Percentiles rank a stretch among this genome's conserved stretches.
phyloP scores from a whole-genome alignment of 2,113 vertebrate genomes.

The Oryzias celebensis region DNA sequence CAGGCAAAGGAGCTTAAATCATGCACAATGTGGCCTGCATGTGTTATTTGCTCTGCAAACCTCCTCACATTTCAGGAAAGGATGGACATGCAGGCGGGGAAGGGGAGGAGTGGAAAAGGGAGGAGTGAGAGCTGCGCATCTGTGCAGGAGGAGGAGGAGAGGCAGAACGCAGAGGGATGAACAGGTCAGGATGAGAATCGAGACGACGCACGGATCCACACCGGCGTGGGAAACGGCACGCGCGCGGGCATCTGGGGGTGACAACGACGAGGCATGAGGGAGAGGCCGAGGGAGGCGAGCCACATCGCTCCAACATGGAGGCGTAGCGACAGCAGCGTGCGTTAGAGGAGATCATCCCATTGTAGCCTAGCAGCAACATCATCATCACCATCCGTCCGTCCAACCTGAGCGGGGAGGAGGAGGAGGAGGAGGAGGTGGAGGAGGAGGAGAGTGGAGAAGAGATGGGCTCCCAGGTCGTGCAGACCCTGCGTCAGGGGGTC shows the following conservation, averaged over 20 bases:
- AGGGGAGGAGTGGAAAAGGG: conserved; percentile 10
- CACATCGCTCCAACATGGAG: conserved; percentile 66
- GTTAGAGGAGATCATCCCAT: conserved; percentile 56
- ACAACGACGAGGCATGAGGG: conserved; percentile 43
- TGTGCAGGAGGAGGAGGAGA: conserved; percentile 51
- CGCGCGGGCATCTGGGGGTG: conserved; percentile 24
- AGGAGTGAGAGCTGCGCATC: conserved; percentile 58
- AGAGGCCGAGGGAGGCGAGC: conserved; percentile 34
- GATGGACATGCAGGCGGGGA: conserved; percentile 11
- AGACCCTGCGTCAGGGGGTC: conserved; percentile 90
- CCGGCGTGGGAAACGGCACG: conserved; percentile 29
- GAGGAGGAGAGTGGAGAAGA: conserved; percentile 40
- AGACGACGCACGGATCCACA: conserved; percentile 42
- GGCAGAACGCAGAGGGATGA: conserved; percentile 29
- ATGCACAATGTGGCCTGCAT: neutral
- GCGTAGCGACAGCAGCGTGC: conserved; percentile 60
- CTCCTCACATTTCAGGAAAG: conserved; percentile 12
- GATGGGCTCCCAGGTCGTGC: conserved; percentile 89
- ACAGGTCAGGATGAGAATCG: conserved; percentile 62
- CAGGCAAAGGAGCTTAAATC: too few species aligned
- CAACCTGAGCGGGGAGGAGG: conserved; percentile 52
- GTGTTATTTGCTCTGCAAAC: neutral
- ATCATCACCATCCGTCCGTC: conserved; percentile 58
- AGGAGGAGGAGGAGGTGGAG: conserved; percentile 33
- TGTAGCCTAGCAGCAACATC: conserved; percentile 67